Evolutionary conservation across 2,113 vertebrate species (phyloP).

Genomic region (Pogona vitticeps): DNA sequence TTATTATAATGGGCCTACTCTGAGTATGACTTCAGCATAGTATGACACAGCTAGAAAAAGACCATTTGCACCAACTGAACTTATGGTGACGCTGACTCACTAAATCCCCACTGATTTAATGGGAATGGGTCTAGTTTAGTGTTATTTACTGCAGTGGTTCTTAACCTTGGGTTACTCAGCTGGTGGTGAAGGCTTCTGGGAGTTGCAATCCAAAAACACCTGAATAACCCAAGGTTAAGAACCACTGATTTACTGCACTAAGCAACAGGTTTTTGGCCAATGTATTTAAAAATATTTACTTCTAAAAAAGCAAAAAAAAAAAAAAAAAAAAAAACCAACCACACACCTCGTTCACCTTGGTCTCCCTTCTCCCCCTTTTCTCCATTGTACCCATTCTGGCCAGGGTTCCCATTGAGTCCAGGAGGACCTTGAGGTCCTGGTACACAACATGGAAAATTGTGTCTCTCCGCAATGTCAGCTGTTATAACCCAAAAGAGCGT

Average conservation of each 20-base stretch:
- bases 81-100: neutral
- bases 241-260: neutral
- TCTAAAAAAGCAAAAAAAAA: neutral
- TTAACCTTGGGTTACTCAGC: too few species aligned
- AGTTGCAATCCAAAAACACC: too few species aligned
- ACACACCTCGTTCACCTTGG: neutral
- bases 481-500: neutral
- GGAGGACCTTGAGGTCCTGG: neutral
- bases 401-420: neutral
- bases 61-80: neutral
- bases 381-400: neutral
- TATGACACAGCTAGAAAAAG: too few species aligned
- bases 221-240: too few species aligned
- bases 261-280: too few species aligned
- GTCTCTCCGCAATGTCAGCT: neutral
- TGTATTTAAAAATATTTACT: neutral
- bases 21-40: too few species aligned
- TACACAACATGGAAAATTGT: neutral
- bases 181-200: too few species aligned
- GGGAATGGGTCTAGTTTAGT: too few species aligned
- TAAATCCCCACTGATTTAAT: too few species aligned
- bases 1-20: too few species aligned
- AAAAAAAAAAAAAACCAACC: too few species aligned
- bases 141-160: too few species aligned
- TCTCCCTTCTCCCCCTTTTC: neutral